Base-by-base conservation (phyloP, 2,888 invertebrate genomes). In the Melitaea athalia region DNA sequence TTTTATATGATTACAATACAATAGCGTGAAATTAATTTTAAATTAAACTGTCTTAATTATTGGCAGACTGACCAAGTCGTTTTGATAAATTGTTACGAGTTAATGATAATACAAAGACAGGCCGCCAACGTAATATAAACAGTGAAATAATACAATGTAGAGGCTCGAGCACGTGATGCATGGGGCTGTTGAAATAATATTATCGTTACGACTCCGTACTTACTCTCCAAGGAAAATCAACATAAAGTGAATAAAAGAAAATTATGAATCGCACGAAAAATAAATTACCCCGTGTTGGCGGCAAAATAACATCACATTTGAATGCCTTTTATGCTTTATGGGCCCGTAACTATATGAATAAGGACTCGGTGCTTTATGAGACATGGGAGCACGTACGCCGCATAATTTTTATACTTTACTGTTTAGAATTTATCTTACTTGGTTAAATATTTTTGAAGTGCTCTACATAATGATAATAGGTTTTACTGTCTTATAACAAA, bases 191-290 rank as follows among this genome's bases (percentile, higher is more conserved):
- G 91, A 89, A 92, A 92, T 92, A 92, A 92, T 92, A 92, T 92
- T 92, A 92, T 91, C 91, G 89, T 92, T 89, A 85, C 91, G 83
- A 87, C 88, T 88, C 88, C 87, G 85, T 87, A 90, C 91, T 88
- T 87, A 89, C 80, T 81, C 87, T 90, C 89, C 79, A 87, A 88
- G 87, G 88, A 91, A 90, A 92, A 92, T 92, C 92, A 92, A 92
- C 92, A 92, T 92, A 92, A 92, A 92, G 92, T 92, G 92, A 91
- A 92, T 92, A 92, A 92, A 92, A 92, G 91, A 92, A 92, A 92
- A 92, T 92, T 92, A 92, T 92, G 92, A 92, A 92, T 92, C 87
- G 91, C 89, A 84, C 88, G 82, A 85, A 91, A 38, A 92, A 92
- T 92, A 92, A 92, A 92, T 92, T 92, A 92, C 91, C 86, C 87